Base-by-base conservation (phyloP, 2,113 vertebrate species). In the Engystomops pustulosus region DNA sequence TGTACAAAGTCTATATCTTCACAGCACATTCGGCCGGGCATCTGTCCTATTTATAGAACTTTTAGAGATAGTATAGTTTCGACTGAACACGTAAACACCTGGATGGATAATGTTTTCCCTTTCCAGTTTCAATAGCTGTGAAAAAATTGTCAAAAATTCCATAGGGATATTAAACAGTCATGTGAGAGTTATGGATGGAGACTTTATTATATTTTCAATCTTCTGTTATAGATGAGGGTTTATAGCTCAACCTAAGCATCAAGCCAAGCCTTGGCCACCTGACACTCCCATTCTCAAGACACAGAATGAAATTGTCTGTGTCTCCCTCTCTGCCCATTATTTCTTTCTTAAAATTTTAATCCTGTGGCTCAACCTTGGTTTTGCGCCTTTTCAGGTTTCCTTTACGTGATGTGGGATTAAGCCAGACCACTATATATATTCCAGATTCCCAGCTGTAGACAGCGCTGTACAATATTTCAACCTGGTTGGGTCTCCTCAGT, bases 1-100 rank as follows among this genome's bases (percentile, higher is more conserved):
- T 18, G 67, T 69, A 14, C 67, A 69, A 69, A 69, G 67, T 69
- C 67, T 69, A 69, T 11, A 69, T 7, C 17, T 38, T 38, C 18
- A 38, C 18, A 3, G 9, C 67, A 38, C 38, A n/a, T 12, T 38
- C 18, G n/a, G 67, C 32, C 1, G 1, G 18, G 34, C 18, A 2
- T 30, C 30, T 30, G 0, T 38, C 18, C 67, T 69, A 69, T 69
- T 20, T 38, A 38, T 69, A 69, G 34, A 38, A 18, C n/a, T 69
- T 36, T 36, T 0, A 38, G 34, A 38, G 32, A 69, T 69, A 38
- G 20, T 36, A 69, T 18, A 36, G 67, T 69, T n/a, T 69, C 32
- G 34, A 3, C 15, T 67, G 62, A 68, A 18, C 30, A 38, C 67
- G 15, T 34, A 30, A 38, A 69, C 32, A 12, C 18, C 12, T n/a